Evolutionary conservation across 2,797 vertebrate genomes (phyloP).

Genomic region (Macroramphosus scolopax): DNA sequence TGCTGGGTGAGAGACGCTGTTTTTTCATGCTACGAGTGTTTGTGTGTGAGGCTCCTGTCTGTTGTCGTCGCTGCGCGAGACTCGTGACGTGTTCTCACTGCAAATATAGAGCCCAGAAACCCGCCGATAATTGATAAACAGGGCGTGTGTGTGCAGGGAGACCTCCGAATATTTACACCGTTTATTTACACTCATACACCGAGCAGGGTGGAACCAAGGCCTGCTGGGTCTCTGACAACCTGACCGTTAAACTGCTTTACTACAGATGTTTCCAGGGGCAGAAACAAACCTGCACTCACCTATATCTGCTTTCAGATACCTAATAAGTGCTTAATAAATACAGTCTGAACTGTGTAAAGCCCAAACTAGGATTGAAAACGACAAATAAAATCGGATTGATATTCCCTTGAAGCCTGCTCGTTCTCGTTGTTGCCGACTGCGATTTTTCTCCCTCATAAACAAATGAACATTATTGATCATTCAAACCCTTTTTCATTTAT

Average conservation of each 20-base stretch:
- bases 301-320: background rate
- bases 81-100: constrained; percentile 56
- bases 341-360: constrained; percentile 1
- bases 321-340: background rate
- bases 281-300: background rate
- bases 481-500: too few species aligned
- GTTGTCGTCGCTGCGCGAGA: constrained; percentile 50
- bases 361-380: constrained; percentile 8
- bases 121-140: constrained; percentile 24
- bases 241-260: constrained; percentile 26
- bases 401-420: too few species aligned
- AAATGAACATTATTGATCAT: too few species aligned
- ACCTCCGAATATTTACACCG: too few species aligned
- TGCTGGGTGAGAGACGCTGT: constrained; percentile 92
- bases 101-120: constrained; percentile 39
- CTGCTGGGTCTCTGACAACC: constrained; percentile 40
- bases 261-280: constrained; percentile 18
- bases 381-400: too few species aligned
- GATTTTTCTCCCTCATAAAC: too few species aligned
- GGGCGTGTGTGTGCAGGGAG: constrained; percentile 17
- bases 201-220: constrained; percentile 56
- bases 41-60: constrained; percentile 21
- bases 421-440: too few species aligned
- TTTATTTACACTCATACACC: too few species aligned
- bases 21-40: constrained; percentile 14